Conservation (phyloP, 2,888 invertebrate genomes). For the Exephanes ischioxanthus region DNA sequence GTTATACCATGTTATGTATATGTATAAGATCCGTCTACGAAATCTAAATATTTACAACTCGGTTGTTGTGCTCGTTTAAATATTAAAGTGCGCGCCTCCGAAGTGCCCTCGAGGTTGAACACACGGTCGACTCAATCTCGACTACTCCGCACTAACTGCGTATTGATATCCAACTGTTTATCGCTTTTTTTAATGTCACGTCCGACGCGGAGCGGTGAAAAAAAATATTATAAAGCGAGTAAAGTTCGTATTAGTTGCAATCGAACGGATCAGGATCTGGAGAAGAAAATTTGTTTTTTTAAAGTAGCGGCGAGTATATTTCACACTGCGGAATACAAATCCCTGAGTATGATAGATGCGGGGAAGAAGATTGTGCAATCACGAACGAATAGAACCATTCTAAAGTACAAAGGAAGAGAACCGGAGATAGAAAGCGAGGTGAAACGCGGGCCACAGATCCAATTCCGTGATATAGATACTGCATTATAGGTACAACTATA, state of each 20-base stretch:
- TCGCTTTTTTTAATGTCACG: too few species aligned
- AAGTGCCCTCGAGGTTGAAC: not conserved
- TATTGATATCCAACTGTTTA: not conserved
- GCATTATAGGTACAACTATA: not conserved
- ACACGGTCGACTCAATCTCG: not conserved
- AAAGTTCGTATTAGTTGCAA: too few species aligned
- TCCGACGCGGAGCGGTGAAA: too few species aligned
- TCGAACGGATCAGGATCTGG: too few species aligned
- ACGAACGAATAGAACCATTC: constrained; percentile 19
- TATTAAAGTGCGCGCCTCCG: constrained; percentile 66
- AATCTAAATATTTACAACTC: constrained; percentile 73
- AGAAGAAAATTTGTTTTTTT: not conserved
- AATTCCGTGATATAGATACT: constrained; percentile 20
- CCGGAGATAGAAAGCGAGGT: not conserved
- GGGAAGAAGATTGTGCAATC: constrained; percentile 50
- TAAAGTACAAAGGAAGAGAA: constrained; percentile 27
- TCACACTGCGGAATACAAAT: constrained; percentile 26
- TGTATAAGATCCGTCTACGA: constrained; percentile 17
- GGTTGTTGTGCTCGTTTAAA: constrained; percentile 66
- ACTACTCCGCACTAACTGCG: constrained; percentile 4
- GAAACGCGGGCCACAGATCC: constrained; percentile 17
- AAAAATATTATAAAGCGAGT: too few species aligned
- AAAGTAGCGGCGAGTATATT: not conserved
- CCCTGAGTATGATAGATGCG: not conserved
- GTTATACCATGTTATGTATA: constrained; percentile 8